phyloP scores from a whole-genome alignment of 2,113 vertebrate species.

The Pycnonotus jocosus region DNA sequence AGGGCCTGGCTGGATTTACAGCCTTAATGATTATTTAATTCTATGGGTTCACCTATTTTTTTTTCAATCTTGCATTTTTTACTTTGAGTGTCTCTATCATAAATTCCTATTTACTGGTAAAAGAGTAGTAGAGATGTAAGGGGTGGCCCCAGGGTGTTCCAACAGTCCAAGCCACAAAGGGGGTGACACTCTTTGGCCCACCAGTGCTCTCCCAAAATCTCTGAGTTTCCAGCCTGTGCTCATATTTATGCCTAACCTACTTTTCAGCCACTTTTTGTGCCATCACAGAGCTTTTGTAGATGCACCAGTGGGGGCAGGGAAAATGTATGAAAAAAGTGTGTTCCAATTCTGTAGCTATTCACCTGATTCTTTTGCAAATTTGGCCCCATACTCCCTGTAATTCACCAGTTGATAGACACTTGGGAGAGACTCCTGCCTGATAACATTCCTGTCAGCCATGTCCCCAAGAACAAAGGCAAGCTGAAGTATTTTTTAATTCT shows the following conservation, averaged over 20 bases:
- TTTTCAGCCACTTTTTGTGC: slow-evolving; percentile 23
- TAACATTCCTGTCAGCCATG: slow-evolving; percentile 62
- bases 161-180: fast-evolving
- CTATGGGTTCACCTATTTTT: not conserved
- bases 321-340: not conserved
- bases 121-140: not conserved
- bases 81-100: not conserved
- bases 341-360: slow-evolving; percentile 44
- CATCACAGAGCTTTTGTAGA: not conserved
- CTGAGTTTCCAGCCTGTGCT: not conserved
- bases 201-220: not conserved
- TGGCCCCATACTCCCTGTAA: slow-evolving; percentile 33
- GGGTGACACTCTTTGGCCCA: not conserved
- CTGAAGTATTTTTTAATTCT: slow-evolving; percentile 76
- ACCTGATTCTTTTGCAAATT: slow-evolving; percentile 61
- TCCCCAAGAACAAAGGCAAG: slow-evolving; percentile 73
- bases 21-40: not conserved
- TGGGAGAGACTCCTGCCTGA: slow-evolving; percentile 14
- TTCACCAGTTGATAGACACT: slow-evolving; percentile 36
- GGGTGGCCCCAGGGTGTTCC: not conserved
- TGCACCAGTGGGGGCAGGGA: not conserved
- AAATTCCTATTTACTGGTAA: not conserved
- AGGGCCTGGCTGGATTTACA: not conserved
- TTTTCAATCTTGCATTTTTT: not conserved
- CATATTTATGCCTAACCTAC: slow-evolving; percentile 52